Base-by-base conservation (phyloP, 2,113 vertebrate genomes). In the Dicrurus megarhynchus region DNA sequence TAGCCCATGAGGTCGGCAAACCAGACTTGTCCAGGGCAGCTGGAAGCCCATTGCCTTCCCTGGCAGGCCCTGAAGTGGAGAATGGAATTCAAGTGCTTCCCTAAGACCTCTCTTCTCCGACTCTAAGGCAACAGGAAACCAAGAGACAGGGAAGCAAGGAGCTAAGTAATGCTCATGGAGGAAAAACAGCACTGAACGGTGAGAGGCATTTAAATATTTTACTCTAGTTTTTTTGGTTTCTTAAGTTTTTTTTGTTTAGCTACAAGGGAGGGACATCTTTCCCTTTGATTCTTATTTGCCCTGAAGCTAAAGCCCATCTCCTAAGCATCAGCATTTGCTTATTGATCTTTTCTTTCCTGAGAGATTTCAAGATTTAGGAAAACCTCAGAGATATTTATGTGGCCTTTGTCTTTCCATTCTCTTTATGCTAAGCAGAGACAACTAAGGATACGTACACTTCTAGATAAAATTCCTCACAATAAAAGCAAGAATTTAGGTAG, bases 1-100 rank as follows among this genome's bases (percentile, higher is more conserved):
- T 87, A 53, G 94, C 95, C 97, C 79, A 5, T 19, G 88, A 68
- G 83, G 89, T 92, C 67, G 0, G 91, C 89, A 95, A 97, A 89
- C 52, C 39, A 30, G 65, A 81, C 73, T 89, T 92, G 69, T 41
- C 73, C 74, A 93, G 93, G 64, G 64, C 69, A 73, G 56, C 69
- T 92, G 85, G 84, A 78, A 92, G 63, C n/a, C 70, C 91, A 84
- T 55, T 74, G 37, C 70, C 89, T 84, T 68, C n/a, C 83, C 93
- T 87, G 46, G 57, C 49, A 94, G 78, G 84, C 16, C 74, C 71
- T 87, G 53, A 49, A 82, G 42, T 13, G 16, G 21, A 84, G 47
- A 84, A 91, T 49, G 42, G 61, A 75, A 83, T 70, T 68, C 23
- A 22, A 59, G 39, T 26, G 32, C 68, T 87, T 52, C 47, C 35